phyloP scores from a whole-genome alignment of 2,797 vertebrate species.

The Agapornis canus region DNA sequence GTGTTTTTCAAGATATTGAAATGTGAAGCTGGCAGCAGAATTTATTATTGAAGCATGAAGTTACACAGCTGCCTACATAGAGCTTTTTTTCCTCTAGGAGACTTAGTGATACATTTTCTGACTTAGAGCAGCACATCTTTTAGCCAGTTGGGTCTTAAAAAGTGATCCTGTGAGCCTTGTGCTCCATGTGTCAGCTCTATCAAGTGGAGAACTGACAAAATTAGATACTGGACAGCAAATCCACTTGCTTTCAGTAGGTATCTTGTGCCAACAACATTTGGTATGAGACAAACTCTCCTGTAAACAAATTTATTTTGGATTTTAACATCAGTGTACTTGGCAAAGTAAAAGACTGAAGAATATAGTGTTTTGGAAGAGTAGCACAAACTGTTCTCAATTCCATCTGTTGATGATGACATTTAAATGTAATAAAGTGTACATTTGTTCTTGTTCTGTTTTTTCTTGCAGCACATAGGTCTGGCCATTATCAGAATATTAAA shows the following conservation, averaged over 20 bases:
- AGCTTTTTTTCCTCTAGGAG: not conserved
- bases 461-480: not conserved
- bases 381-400: not conserved
- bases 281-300: not conserved
- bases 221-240: not conserved
- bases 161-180: not conserved
- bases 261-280: not conserved
- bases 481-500: not conserved
- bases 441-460: not conserved
- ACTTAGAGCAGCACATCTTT: not conserved
- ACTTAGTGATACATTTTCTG: not conserved
- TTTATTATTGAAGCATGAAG: not conserved
- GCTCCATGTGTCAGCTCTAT: not conserved
- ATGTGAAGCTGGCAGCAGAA: not conserved
- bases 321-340: not conserved
- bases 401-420: not conserved
- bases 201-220: not conserved
- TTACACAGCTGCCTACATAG: not conserved
- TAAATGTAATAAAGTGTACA: not conserved
- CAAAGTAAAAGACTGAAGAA: not conserved
- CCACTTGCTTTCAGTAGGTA: not conserved
- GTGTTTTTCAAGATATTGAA: not conserved
- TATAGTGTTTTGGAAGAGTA: not conserved
- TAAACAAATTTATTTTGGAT: constrained; percentile 4
- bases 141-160: not conserved